Evolutionary conservation across 2,797 vertebrate genomes (phyloP).

Genomic region (Loriculus beryllinus): DNA sequence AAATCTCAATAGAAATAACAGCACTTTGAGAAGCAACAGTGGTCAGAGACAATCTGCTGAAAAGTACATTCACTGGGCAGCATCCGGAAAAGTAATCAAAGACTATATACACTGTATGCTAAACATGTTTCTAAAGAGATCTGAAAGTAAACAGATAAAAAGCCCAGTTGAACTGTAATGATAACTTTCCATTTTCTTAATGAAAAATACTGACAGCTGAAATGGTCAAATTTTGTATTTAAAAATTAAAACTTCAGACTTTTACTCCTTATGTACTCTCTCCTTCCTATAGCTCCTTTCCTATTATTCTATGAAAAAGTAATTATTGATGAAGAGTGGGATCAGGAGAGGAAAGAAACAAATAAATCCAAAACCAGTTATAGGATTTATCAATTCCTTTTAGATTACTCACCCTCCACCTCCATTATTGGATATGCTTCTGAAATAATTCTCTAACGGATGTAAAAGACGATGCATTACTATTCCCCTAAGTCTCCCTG

Average conservation of each 20-base stretch:
- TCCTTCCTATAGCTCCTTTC: neutral
- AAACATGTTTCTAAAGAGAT: neutral
- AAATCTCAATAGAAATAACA: conserved; percentile 10
- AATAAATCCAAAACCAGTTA: neutral
- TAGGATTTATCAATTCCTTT: neutral
- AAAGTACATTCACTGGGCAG: neutral
- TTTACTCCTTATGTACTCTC: neutral
- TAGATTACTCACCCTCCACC: neutral
- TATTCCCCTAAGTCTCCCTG: neutral
- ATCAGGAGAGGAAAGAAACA: neutral
- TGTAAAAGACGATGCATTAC: neutral
- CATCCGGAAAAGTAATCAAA: neutral
- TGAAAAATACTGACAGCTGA: neutral
- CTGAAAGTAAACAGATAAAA: neutral
- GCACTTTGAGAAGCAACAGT: neutral
- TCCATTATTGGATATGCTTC: neutral
- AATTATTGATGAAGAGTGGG: neutral
- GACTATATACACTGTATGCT: neutral
- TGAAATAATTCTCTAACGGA: neutral
- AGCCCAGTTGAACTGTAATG: neutral
- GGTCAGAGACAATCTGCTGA: neutral
- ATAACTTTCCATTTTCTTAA: neutral
- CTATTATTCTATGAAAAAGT: neutral
- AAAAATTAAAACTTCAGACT: neutral
- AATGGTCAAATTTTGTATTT: neutral